Percentiles rank a stretch among this genome's conserved stretches.
phyloP scores from a whole-genome alignment of 2,113 vertebrate species.

The Apteryx mantelli region DNA sequence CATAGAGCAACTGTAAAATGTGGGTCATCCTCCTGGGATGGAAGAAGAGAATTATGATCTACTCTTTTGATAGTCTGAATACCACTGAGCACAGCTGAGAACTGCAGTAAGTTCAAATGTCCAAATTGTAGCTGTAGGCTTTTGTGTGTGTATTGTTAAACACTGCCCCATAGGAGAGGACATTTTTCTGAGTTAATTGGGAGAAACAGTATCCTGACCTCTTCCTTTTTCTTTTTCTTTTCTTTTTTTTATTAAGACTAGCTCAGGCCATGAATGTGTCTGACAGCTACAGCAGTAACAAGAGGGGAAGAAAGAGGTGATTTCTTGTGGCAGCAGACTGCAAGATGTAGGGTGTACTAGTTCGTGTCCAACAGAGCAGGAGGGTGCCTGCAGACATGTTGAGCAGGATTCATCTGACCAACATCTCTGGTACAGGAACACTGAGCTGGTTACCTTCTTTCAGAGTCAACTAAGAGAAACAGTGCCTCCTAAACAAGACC shows the following conservation, averaged over 20 bases:
- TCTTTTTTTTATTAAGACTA: neutral
- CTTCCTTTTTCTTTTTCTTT: neutral
- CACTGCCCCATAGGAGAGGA: neutral
- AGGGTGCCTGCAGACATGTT: neutral
- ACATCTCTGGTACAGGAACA: neutral
- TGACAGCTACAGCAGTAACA: neutral
- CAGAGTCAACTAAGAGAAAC: neutral
- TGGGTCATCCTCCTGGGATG: neutral
- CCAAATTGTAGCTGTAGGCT: neutral
- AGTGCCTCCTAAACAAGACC: neutral
- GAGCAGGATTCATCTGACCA: neutral
- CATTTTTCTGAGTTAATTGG: neutral
- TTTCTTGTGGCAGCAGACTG: neutral
- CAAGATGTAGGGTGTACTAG: neutral
- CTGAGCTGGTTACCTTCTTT: neutral
- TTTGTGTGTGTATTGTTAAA: neutral
- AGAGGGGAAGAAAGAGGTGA: neutral
- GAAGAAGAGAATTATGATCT: neutral
- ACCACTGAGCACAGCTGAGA: neutral
- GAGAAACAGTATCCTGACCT: neutral
- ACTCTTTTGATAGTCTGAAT: neutral
- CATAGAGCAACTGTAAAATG: neutral
- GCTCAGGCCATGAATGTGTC: neutral
- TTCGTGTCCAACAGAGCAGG: neutral
- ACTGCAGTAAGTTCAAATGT: neutral